phyloP scores from a whole-genome alignment of 2,797 vertebrate species.

The Picus viridis region DNA sequence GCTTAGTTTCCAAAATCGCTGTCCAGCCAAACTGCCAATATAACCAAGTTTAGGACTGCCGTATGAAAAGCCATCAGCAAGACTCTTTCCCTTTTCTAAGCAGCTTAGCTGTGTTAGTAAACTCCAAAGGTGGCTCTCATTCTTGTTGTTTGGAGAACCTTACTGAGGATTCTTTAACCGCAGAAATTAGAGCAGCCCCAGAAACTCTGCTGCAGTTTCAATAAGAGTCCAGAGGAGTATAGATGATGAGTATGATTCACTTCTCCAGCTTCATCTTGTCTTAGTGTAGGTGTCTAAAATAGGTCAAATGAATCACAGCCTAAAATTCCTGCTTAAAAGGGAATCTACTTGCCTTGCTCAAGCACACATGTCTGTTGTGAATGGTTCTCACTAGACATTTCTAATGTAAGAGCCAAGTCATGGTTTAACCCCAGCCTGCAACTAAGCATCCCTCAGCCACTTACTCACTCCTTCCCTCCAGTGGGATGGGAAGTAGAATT shows the following conservation, averaged over 20 bases:
- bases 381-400: neutral
- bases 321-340: conserved; percentile 14
- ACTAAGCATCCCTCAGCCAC: neutral
- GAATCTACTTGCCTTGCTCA: neutral
- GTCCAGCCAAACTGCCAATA: neutral
- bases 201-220: conserved; percentile 15
- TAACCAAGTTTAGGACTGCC: neutral
- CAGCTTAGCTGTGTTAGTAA: neutral
- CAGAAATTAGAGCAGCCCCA: neutral
- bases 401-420: neutral
- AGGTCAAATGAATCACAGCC: conserved; percentile 64
- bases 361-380: neutral
- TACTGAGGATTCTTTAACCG: neutral
- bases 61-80: neutral
- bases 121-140: neutral
- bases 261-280: conserved; percentile 33
- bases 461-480: neutral
- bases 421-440: neutral
- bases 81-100: neutral
- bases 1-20: neutral
- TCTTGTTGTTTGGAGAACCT: neutral
- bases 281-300: conserved; percentile 63
- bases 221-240: neutral
- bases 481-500: neutral
- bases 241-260: conserved; percentile 1